Base-by-base conservation (phyloP, 2,113 vertebrate species). In the Charadrius vociferus region DNA sequence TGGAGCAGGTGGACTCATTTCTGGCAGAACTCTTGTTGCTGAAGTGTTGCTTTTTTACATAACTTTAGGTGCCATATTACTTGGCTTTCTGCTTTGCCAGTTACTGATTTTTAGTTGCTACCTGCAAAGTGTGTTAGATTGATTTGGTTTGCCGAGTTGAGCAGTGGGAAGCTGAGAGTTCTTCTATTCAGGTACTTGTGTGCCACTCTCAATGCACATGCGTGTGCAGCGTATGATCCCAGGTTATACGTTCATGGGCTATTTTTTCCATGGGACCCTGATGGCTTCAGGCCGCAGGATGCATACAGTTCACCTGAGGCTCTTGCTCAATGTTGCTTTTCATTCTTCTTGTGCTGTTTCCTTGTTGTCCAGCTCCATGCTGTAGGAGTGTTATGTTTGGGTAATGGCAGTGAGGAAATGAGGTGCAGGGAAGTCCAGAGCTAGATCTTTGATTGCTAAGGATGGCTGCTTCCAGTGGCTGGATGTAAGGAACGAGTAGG, bases 161-260 rank as follows among this genome's bases (percentile, higher is more conserved):
- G 45, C 1, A 0, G 39, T 80, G 0, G 0, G 53, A 86, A 87
- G 56, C n/a, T n/a, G 41, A 50, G 53, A 13, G 55, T 36, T 90
- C 29, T 20, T 41, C 41, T 36, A 7, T 58, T 77, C 34, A 20
- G 13, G 55, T 59, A 18, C 0, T 2, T 39, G 37, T 36, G 67
- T n/a, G 37, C 26, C 18, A 0, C 22, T 56, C 6, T 7, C 20
- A n/a, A 49, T 58, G 41, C 2, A 0, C 7, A 7, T n/a, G 3
- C 0, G 0, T n/a, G 77, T 3, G 37, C 66, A n/a, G 19, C 0
- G 1, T 34, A 2, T 1, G 9, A 14, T 50, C 17, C 24, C 1
- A 10, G 24, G 30, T 30, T 61, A 7, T 5, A 18, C 13, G 1
- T 58, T 83, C 73, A 34, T 37, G 14, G 18, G 63, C 55, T 47